phyloP scores from a whole-genome alignment of 2,797 vertebrate species.

The Enteromius afrohamiltoni region DNA sequence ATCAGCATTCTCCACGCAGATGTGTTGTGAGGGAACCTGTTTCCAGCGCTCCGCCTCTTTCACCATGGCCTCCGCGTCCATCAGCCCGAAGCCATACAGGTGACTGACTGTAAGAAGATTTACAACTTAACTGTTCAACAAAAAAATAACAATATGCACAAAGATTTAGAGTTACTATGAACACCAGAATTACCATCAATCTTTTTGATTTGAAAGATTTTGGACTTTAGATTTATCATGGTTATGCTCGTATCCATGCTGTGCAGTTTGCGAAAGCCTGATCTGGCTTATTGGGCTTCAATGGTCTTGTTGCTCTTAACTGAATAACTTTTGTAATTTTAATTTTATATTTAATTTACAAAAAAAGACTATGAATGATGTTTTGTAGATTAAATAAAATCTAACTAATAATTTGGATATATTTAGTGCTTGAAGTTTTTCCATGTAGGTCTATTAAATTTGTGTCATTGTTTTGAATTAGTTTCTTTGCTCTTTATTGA shows the following conservation, averaged over 20 bases:
- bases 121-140: constrained; percentile 39
- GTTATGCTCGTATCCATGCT: too few species aligned
- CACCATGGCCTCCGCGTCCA: constrained; percentile 99
- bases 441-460: neutral
- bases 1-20: constrained; percentile 96
- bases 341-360: neutral
- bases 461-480: neutral
- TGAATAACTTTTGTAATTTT: neutral
- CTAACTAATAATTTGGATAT: neutral
- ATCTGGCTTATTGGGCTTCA: neutral
- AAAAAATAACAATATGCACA: constrained; percentile 30
- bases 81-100: constrained; percentile 96
- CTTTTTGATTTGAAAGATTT: neutral
- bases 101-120: constrained; percentile 88
- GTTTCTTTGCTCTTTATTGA: neutral
- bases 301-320: neutral
- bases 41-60: constrained; percentile 96
- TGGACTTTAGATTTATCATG: neutral
- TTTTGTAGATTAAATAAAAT: neutral
- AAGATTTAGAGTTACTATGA: constrained; percentile 5
- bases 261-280: too few species aligned
- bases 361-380: neutral
- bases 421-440: neutral
- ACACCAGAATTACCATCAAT: neutral
- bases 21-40: constrained; percentile 91